Conservation (phyloP, 1,140 invertebrate genomes). For the Magallana gigas region DNA sequence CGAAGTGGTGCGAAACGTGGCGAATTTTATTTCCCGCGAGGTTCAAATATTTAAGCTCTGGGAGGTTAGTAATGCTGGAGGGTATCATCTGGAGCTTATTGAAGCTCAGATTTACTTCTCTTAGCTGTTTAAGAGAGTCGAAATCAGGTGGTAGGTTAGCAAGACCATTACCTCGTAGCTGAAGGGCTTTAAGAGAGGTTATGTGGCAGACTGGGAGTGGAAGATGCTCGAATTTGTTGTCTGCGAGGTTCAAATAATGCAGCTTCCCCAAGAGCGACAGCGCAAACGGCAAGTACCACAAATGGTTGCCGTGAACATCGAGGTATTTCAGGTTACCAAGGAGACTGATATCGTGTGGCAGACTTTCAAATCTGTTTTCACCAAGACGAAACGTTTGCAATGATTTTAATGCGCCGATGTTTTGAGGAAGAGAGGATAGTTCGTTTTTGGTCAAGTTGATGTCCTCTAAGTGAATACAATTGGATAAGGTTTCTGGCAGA, state of each 20-base stretch:
- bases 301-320: slow-evolving; percentile 72
- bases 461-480: slow-evolving; percentile 71
- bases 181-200: slow-evolving; percentile 65
- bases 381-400: slow-evolving; percentile 69
- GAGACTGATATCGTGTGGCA: slow-evolving; percentile 72
- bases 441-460: slow-evolving; percentile 73
- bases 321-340: slow-evolving; percentile 67
- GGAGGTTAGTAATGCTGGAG: slow-evolving; percentile 58
- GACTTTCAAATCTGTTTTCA: slow-evolving; percentile 72
- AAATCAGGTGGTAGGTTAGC: slow-evolving; percentile 70
- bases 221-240: slow-evolving; percentile 75
- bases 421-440: slow-evolving; percentile 67
- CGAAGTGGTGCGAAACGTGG: slow-evolving; percentile 65
- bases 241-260: slow-evolving; percentile 68
- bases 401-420: slow-evolving; percentile 64
- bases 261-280: slow-evolving; percentile 68
- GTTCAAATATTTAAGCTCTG: slow-evolving; percentile 68
- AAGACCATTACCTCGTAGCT: slow-evolving; percentile 70
- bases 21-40: slow-evolving; percentile 70
- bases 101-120: slow-evolving; percentile 71
- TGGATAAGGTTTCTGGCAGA: slow-evolving; percentile 73
- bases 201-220: slow-evolving; percentile 73
- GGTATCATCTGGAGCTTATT: slow-evolving; percentile 69
- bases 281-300: slow-evolving; percentile 74
- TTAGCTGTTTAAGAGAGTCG: slow-evolving; percentile 67